Percentiles rank a stretch among this genome's conserved stretches.
These are phyloP conservation scores for Epirrhoe alternata DNA, from an alignment of 2,888 invertebrate species.

Conservation along the genomic window DNA sequence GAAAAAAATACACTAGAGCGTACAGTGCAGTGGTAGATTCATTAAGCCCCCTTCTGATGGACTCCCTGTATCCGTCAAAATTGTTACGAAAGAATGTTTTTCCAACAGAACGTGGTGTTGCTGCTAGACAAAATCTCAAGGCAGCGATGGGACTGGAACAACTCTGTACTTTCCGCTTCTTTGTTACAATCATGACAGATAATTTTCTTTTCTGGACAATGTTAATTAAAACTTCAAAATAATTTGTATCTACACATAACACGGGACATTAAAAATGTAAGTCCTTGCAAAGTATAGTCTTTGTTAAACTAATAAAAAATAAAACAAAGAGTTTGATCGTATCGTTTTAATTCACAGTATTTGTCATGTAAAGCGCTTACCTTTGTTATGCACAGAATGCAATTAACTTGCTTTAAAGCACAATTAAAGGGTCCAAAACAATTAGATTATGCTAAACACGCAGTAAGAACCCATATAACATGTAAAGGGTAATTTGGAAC, in stretches of 20 bases:
- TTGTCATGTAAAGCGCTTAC: constrained; percentile 27
- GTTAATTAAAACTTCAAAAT: no score
- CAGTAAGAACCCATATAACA: constrained; percentile 38
- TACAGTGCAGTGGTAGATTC: no score
- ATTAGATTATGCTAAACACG: constrained; percentile 44
- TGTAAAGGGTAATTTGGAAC: constrained; percentile 40
- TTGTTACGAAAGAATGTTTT: no score
- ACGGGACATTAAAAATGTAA: background rate
- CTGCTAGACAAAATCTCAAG: no score
- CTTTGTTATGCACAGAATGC: constrained; percentile 31
- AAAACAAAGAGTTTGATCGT: constrained; percentile 17
- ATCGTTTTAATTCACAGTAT: constrained; percentile 15
- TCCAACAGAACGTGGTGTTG: no score
- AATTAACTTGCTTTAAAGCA: constrained; percentile 31
- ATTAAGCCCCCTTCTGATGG: no score
- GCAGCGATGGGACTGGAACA: no score
- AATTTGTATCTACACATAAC: no score
- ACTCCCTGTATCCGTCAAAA: no score
- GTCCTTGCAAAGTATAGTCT: background rate
- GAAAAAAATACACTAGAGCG: constrained; percentile 85
- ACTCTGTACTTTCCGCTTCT: no score
- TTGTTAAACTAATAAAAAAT: constrained; percentile 10
- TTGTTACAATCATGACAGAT: no score
- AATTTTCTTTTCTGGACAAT: no score
- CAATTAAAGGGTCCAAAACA: constrained; percentile 33